phyloP scores from a whole-genome alignment of 1,140 invertebrate genomes.

The Solen grandis region DNA sequence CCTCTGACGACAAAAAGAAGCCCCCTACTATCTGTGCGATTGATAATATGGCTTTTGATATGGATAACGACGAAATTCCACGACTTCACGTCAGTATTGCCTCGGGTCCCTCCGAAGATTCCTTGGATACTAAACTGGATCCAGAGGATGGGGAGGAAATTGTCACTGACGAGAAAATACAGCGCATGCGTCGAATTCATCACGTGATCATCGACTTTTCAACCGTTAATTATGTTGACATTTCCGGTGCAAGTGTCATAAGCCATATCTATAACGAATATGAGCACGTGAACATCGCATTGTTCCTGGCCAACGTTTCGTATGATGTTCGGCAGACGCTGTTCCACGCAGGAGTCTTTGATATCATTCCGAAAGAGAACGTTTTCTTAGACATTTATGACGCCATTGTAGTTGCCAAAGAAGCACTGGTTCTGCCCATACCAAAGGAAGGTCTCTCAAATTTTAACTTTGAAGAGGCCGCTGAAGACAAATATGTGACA shows the following conservation, averaged over 20 bases:
- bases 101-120: too few species aligned
- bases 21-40: constrained; percentile 42
- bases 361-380: constrained; percentile 65
- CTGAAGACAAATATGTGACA: constrained; percentile 73
- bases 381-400: constrained; percentile 70
- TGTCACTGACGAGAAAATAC: constrained; percentile 67
- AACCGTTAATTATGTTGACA: constrained; percentile 79
- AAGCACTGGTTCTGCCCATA: constrained; percentile 47
- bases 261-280: constrained; percentile 73
- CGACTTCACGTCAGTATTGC: too few species aligned
- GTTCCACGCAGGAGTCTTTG: constrained; percentile 66
- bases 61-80: background rate
- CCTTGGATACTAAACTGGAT: too few species aligned
- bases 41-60: constrained; percentile 28
- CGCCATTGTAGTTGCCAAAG: constrained; percentile 67
- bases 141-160: constrained; percentile 66
- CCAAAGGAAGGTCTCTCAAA: constrained; percentile 59
- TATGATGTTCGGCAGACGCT: constrained; percentile 64
- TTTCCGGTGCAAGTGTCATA: constrained; percentile 78
- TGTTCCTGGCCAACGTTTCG: constrained; percentile 68
- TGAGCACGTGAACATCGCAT: constrained; percentile 69
- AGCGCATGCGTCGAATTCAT: constrained; percentile 66
- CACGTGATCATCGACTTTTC: constrained; percentile 80
- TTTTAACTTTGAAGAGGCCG: constrained; percentile 71
- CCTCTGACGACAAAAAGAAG: constrained; percentile 17